phyloP scores from a whole-genome alignment of 2,888 invertebrate species.

The Trachelus iudaicus region DNA sequence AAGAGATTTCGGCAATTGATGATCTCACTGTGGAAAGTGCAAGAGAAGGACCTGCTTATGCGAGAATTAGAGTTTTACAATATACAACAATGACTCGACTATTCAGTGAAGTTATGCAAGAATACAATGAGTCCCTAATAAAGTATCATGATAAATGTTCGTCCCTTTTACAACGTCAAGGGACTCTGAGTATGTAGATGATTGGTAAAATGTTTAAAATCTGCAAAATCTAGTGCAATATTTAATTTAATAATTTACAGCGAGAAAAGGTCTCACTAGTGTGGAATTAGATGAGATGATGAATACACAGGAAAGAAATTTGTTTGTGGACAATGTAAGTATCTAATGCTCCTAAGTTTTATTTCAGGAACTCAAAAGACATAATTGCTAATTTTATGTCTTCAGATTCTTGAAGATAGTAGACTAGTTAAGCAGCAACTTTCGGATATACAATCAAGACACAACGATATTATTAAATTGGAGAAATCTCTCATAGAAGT shows the following conservation, averaged over 20 bases:
- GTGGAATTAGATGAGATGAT: slow-evolving; percentile 64
- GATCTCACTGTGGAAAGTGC: slow-evolving; percentile 42
- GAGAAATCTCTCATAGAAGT: slow-evolving; percentile 84
- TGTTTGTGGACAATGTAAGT: slow-evolving; percentile 69
- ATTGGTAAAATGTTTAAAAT: slow-evolving; percentile 17
- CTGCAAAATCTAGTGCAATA: slow-evolving; percentile 8
- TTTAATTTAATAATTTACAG: slow-evolving; percentile 36
- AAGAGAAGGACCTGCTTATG: slow-evolving; percentile 47
- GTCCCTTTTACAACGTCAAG: slow-evolving; percentile 70
- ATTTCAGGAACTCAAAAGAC: neutral
- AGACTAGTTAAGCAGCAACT: slow-evolving; percentile 79
- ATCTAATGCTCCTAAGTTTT: slow-evolving; percentile 6
- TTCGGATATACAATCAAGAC: slow-evolving; percentile 84
- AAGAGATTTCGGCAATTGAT: slow-evolving; percentile 43
- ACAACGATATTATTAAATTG: slow-evolving; percentile 83
- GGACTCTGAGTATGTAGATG: slow-evolving; percentile 67
- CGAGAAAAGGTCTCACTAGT: slow-evolving; percentile 52
- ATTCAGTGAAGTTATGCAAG: slow-evolving; percentile 67
- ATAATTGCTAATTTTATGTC: slow-evolving; percentile 15
- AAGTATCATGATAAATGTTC: slow-evolving; percentile 69
- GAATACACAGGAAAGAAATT: slow-evolving; percentile 62
- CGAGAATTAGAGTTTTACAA: slow-evolving; percentile 68
- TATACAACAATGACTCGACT: slow-evolving; percentile 66
- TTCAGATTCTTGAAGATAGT: slow-evolving; percentile 83
- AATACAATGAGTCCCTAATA: slow-evolving; percentile 69